Percentiles rank a stretch among this genome's conserved stretches.
These are phyloP conservation scores for Colossoma macropomum DNA, from an alignment of 2,113 vertebrate genomes.

Conservation along the genomic window DNA sequence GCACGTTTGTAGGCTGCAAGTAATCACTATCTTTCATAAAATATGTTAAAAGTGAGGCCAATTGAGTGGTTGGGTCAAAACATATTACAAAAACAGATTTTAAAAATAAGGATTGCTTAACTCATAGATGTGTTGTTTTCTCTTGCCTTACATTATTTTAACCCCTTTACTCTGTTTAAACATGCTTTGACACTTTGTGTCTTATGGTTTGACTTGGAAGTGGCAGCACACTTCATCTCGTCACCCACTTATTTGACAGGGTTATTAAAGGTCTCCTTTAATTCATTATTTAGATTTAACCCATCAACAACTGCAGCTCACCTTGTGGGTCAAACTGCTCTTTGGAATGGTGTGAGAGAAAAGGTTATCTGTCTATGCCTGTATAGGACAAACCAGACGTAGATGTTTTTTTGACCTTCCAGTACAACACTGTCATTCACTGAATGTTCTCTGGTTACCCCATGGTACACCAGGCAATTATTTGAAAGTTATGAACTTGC, in stretches of 20 bases:
- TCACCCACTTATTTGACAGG: constrained; percentile 41
- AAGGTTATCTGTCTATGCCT: constrained; percentile 57
- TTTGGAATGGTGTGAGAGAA: constrained; percentile 46
- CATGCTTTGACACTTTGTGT: neutral
- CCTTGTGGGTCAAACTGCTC: constrained; percentile 40
- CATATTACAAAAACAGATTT: too few relatives aligned
- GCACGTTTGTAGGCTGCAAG: too few relatives aligned
- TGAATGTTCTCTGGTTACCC: constrained; percentile 9
- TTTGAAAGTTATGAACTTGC: constrained; percentile 26
- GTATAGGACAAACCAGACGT: constrained; percentile 39
- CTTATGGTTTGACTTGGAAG: neutral
- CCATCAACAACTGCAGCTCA: constrained; percentile 34
- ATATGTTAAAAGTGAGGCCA: too few relatives aligned
- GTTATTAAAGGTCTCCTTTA: constrained; percentile 47
- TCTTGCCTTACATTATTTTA: too few relatives aligned
- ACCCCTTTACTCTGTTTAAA: too few relatives aligned
- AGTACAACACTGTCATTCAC: constrained; percentile 48
- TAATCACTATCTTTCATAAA: too few relatives aligned
- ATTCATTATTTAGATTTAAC: constrained; percentile 53
- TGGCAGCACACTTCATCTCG: constrained; percentile 15
- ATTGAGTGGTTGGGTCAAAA: too few relatives aligned
- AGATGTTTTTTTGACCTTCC: constrained; percentile 50
- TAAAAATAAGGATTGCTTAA: too few relatives aligned
- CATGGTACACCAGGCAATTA: constrained; percentile 26
- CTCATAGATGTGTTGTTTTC: too few relatives aligned